Evolutionary conservation across 2,888 invertebrate species (phyloP), one percentile per base, ranked within the genome.

Genomic region (Phyllotreta striolata): DNA sequence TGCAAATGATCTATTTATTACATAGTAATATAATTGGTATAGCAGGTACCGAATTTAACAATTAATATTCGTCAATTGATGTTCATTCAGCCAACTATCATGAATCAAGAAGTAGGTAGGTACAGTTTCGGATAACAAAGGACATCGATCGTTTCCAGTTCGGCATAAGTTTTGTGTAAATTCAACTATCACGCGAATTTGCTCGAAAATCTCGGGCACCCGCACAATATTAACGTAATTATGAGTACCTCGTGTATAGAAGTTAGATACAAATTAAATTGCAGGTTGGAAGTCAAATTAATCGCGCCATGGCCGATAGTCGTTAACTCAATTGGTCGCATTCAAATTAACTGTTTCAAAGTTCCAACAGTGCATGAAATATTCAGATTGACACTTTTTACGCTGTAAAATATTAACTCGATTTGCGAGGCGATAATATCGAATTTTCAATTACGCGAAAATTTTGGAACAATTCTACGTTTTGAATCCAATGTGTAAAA

Each of bases 251-350:
- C 8, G 12, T 34, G 13, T 38, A 34, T 13, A 57, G 46, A 57
- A 44, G 56, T 57, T 46, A 46, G 44, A 57, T 46, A 34, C 12
- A 57, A 57, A 57, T 56, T 44, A 44, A 56, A 56, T 56, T 56
- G 34, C 37, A 46, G 51, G 37, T 52, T 52, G 52, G 52, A 46
- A 57, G 56, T 57, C 46, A 57, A 46, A 57, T 57, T 57, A 57
- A 57, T 57, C 37, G 46, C 46, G 38, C 46, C 5, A 46, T 57
- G 37, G 56, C 38, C 56, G 56, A 44, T 38, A 44, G 46, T 57
- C 56, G 44, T 52, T 52, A 52, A 57, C 46, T 44, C 46, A 57
- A 44, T 46, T 46, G 46, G 37, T 38, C 35, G 38, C 38, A 34
- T 44, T 46, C 38, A 57, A 57, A 57, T 46, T 46, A 46, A 57